Conservation (phyloP, 2,797 vertebrate species). For the Coccyzus lansbergi region DNA sequence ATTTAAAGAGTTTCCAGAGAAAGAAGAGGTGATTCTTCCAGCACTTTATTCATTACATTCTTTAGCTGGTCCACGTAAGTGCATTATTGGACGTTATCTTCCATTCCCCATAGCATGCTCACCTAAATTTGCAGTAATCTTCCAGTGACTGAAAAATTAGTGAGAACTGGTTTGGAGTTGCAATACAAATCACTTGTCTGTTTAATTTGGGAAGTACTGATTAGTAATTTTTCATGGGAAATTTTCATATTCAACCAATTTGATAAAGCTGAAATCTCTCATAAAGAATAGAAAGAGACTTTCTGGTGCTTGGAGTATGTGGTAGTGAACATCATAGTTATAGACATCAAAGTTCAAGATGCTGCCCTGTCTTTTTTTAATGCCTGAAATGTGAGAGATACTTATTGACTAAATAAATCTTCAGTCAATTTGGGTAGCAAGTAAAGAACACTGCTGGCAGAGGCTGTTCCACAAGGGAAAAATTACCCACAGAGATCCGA, state of each 20-base stretch:
- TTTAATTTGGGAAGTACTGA: neutral
- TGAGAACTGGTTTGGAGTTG: neutral
- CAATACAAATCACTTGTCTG: neutral
- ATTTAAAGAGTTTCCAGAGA: constrained; percentile 82
- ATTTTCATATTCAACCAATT: neutral
- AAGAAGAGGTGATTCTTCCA: constrained; percentile 83
- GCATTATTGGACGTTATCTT: constrained; percentile 14
- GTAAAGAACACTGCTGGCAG: neutral
- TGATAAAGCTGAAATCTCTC: neutral
- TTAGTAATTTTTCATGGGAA: neutral
- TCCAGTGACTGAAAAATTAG: neutral
- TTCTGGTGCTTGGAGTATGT: neutral
- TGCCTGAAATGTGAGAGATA: neutral
- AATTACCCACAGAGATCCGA: fast-evolving
- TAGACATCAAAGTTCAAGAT: neutral
- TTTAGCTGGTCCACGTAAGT: constrained; percentile 87
- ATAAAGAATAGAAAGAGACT: neutral
- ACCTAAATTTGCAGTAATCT: neutral
- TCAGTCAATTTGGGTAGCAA: neutral
- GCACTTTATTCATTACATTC: constrained; percentile 86
- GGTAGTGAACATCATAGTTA: neutral
- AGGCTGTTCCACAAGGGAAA: neutral
- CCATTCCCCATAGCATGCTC: neutral
- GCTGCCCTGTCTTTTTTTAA: neutral
- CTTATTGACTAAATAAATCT: neutral